Conservation (phyloP, 2,888 invertebrate genomes). For the Cosmia trapezina region DNA sequence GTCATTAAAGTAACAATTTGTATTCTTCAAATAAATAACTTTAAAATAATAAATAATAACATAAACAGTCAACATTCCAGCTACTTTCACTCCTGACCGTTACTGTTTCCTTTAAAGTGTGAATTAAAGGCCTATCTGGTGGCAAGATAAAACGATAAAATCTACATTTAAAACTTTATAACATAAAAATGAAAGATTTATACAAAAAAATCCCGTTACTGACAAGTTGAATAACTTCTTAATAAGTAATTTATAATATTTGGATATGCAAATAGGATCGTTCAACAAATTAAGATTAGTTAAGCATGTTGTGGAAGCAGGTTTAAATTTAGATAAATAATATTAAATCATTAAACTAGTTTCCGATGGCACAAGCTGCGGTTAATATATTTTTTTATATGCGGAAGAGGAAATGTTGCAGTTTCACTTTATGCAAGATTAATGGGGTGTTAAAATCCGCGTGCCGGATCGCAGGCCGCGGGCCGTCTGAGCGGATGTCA, state of each 20-base stretch:
- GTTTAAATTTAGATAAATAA: slow-evolving; percentile 49
- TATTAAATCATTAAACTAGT: slow-evolving; percentile 31
- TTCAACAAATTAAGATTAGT: slow-evolving; percentile 63
- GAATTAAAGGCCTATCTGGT: slow-evolving; percentile 60
- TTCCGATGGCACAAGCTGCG: slow-evolving; percentile 47
- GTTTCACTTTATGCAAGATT: slow-evolving; percentile 68
- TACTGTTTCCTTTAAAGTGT: slow-evolving; percentile 66
- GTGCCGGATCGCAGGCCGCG: slow-evolving; percentile 49
- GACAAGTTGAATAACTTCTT: slow-evolving; percentile 59
- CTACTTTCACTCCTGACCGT: slow-evolving; percentile 67
- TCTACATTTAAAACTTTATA: slow-evolving; percentile 61
- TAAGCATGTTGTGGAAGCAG: slow-evolving; percentile 44
- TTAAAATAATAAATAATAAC: slow-evolving; percentile 2
- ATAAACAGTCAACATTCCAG: slow-evolving; percentile 24
- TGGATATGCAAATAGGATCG: slow-evolving; percentile 60
- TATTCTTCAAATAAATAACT: slow-evolving; percentile 18
- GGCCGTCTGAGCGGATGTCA: slow-evolving; percentile 60
- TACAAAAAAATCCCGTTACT: slow-evolving; percentile 61
- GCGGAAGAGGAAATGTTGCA: slow-evolving; percentile 57
- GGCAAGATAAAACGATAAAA: slow-evolving; percentile 62
- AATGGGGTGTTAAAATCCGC: slow-evolving; percentile 73
- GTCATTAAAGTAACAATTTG: slow-evolving; percentile 19
- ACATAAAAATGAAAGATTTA: slow-evolving; percentile 66
- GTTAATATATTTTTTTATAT: slow-evolving; percentile 26
- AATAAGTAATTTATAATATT: slow-evolving; percentile 64